Conservation (phyloP, 2,888 invertebrate genomes). For the Patella depressa region DNA sequence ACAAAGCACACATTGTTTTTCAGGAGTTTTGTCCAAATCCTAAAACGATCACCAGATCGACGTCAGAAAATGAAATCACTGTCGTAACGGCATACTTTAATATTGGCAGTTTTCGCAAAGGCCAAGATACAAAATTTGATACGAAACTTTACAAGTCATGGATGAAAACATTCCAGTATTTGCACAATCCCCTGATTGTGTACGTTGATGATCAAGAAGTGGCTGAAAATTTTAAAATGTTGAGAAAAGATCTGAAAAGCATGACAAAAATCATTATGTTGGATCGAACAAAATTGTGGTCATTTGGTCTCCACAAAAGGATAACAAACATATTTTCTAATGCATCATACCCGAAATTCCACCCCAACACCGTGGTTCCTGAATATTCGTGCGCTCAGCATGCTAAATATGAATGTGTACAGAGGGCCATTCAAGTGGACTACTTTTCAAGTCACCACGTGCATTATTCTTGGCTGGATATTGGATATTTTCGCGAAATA, state of each 20-base stretch:
- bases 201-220: constrained; percentile 43
- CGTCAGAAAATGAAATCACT: not conserved
- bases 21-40: too few relatives aligned
- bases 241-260: constrained; percentile 29
- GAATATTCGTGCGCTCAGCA: constrained; percentile 50
- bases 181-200: constrained; percentile 43
- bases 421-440: constrained; percentile 32
- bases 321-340: constrained; percentile 35
- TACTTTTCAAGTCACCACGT: constrained; percentile 32
- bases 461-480: constrained; percentile 51
- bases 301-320: constrained; percentile 37
- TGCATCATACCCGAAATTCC: constrained; percentile 45
- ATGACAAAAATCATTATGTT: constrained; percentile 38
- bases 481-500: constrained; percentile 48
- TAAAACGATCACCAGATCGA: too few relatives aligned
- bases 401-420: constrained; percentile 47
- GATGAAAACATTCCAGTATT: constrained; percentile 29
- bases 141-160: constrained; percentile 34
- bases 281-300: constrained; percentile 38
- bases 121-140: constrained; percentile 21
- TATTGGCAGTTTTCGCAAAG: constrained; percentile 43
- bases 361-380: constrained; percentile 52
- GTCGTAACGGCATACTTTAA: constrained; percentile 39
- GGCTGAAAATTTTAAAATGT: constrained; percentile 26
- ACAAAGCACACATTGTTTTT: too few relatives aligned